phyloP scores from a whole-genome alignment of 2,888 invertebrate species.

The Drosophila paranaensis region DNA sequence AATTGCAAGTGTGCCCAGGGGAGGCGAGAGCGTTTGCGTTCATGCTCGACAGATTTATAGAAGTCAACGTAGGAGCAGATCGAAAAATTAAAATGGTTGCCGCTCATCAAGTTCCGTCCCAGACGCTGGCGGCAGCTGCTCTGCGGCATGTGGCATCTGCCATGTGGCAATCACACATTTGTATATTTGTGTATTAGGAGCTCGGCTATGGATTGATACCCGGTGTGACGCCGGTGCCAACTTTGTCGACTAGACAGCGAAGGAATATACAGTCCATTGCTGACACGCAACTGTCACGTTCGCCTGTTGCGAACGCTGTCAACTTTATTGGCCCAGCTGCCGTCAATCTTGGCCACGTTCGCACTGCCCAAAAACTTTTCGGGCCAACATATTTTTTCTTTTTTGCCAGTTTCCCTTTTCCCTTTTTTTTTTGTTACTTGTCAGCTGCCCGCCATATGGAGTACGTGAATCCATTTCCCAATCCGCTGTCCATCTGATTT shows the following conservation, averaged over 20 bases:
- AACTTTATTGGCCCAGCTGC: slow-evolving; percentile 68
- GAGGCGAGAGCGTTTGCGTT: slow-evolving; percentile 12
- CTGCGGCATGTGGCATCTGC: slow-evolving; percentile 14
- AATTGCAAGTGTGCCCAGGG: slow-evolving; percentile 42
- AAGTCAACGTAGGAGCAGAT: slow-evolving; percentile 56
- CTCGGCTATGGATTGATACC: slow-evolving; percentile 71
- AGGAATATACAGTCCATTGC: slow-evolving; percentile 25
- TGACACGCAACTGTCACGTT: slow-evolving; percentile 71
- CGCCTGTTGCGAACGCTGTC: slow-evolving; percentile 60
- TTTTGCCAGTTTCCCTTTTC: not conserved
- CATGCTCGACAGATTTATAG: slow-evolving; percentile 74
- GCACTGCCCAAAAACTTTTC: slow-evolving; percentile 52
- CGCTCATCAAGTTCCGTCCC: slow-evolving; percentile 62
- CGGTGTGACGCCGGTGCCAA: slow-evolving; percentile 73
- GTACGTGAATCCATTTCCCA: slow-evolving; percentile 55
- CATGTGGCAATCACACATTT: slow-evolving; percentile 34
- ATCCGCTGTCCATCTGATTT: slow-evolving; percentile 55
- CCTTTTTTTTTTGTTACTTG: slow-evolving; percentile 1
- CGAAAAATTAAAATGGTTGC: slow-evolving; percentile 70
- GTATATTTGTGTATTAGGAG: slow-evolving; percentile 56
- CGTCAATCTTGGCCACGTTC: slow-evolving; percentile 61
- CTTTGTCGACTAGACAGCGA: slow-evolving; percentile 49
- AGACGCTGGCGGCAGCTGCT: slow-evolving; percentile 33
- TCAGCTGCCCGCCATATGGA: slow-evolving; percentile 32
- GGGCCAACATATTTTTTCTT: slow-evolving; percentile 43